A percentile compares a stretch with the other conserved stretches of the same genome.
Evolutionary conservation across 2,888 invertebrate genomes (phyloP).

Genomic region (Tachina grossa): DNA sequence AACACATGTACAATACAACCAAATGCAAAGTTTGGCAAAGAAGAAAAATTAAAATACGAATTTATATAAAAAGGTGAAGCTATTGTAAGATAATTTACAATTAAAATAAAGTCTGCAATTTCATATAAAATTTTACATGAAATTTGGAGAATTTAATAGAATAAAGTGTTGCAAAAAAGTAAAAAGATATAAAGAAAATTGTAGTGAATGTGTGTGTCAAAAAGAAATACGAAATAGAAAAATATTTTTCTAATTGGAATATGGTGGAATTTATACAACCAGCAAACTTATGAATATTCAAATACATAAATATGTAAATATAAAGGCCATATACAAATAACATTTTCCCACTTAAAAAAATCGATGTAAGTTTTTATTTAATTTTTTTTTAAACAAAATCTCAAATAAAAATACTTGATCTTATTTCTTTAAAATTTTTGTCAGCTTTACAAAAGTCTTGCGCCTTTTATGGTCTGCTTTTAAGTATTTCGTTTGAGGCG

Average conservation of each 20-base stretch:
- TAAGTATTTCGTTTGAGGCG: constrained; percentile 5
- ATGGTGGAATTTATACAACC: constrained; percentile 42
- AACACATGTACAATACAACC: constrained; percentile 64
- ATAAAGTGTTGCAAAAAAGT: constrained; percentile 23
- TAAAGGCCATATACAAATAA: constrained; percentile 26
- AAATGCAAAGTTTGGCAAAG: constrained; percentile 43
- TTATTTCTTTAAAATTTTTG: constrained; percentile 1
- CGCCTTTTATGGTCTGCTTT: constrained; percentile 54
- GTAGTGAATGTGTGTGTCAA: constrained; percentile 48
- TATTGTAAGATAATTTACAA: constrained; percentile 31
- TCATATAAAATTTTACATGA: constrained; percentile 13
- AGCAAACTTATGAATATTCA: constrained; percentile 27
- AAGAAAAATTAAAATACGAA: constrained; percentile 23
- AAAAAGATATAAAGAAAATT: constrained; percentile 35
- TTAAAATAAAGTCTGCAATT: background rate
- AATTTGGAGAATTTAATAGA: constrained; percentile 10
- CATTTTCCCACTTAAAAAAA: constrained; percentile 15
- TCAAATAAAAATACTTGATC: background rate
- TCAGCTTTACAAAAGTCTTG: constrained; percentile 23
- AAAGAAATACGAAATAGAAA: constrained; percentile 49
- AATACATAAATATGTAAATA: constrained; percentile 4
- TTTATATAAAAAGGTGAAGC: constrained; percentile 20
- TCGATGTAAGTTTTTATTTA: constrained; percentile 47
- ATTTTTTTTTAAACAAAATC: background rate
- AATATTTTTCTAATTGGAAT: constrained; percentile 56